phyloP scores from a whole-genome alignment of 2,113 vertebrate genomes.

The Corythornis madagascariensis region DNA sequence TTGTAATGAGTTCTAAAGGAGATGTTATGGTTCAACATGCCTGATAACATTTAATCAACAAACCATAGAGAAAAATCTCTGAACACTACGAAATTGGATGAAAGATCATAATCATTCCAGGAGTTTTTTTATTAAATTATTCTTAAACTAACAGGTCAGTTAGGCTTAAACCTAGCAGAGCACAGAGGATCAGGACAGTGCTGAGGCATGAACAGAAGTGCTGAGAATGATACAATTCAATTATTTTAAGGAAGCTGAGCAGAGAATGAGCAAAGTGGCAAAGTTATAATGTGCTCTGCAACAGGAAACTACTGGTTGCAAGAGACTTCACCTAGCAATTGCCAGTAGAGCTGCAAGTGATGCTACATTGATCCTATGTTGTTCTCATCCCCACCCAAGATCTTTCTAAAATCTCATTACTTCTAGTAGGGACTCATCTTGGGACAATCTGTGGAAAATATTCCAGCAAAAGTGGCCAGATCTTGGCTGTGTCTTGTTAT shows the following conservation, averaged over 20 bases:
- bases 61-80: neutral
- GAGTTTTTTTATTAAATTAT: neutral
- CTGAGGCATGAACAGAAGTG: neutral
- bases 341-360: neutral
- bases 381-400: neutral
- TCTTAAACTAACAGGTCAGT: neutral
- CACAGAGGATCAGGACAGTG: neutral
- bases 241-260: neutral
- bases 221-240: neutral
- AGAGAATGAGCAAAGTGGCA: neutral
- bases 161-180: neutral
- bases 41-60: constrained; percentile 44
- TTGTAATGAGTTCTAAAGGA: constrained; percentile 16
- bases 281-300: neutral
- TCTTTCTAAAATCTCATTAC: neutral
- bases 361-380: neutral
- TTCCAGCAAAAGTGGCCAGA: neutral
- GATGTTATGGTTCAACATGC: neutral
- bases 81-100: neutral
- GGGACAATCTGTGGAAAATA: neutral
- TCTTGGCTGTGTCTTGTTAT: neutral
- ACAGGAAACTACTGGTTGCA: neutral
- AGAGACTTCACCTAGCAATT: neutral
- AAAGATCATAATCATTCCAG: neutral
- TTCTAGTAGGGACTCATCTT: neutral